These are phyloP conservation scores for Anastrepha ludens DNA, from an alignment of 1,140 invertebrate genomes.

Conservation along the genomic window DNA sequence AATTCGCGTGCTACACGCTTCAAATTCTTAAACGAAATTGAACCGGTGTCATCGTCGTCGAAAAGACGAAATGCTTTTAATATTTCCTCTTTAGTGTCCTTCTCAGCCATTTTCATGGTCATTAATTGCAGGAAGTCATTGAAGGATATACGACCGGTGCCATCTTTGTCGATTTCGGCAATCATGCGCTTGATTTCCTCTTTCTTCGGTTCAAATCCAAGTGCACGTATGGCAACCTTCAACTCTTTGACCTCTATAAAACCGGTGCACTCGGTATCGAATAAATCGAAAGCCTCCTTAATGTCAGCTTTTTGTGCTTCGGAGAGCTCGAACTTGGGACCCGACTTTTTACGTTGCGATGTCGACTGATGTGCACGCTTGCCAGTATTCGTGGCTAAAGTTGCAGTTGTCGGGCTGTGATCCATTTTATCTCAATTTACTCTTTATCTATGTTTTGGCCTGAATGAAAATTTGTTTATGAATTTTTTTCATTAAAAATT, in stretches of 20 bases:
- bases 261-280: slow-evolving; percentile 91
- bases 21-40: slow-evolving; percentile 97
- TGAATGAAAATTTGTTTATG: too few relatives aligned
- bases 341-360: slow-evolving; percentile 77
- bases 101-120: slow-evolving; percentile 96
- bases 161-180: slow-evolving; percentile 91
- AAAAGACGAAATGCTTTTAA: slow-evolving; percentile 96
- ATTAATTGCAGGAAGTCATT: slow-evolving; percentile 95
- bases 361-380: slow-evolving; percentile 38
- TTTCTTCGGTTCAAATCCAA: slow-evolving; percentile 97
- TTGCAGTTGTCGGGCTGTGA: background rate
- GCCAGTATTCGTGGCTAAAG: background rate
- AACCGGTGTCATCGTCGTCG: slow-evolving; percentile 95
- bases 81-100: slow-evolving; percentile 96
- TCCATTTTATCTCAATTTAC: background rate
- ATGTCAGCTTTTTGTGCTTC: slow-evolving; percentile 95
- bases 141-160: slow-evolving; percentile 88
- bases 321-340: slow-evolving; percentile 86
- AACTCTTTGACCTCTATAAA: slow-evolving; percentile 93
- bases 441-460: too few relatives aligned
- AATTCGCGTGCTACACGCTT: slow-evolving; percentile 95
- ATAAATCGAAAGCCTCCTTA: slow-evolving; percentile 96
- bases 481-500: too few relatives aligned
- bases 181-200: slow-evolving; percentile 98
- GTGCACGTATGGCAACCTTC: slow-evolving; percentile 92